These are phyloP conservation scores for Patella pellucida DNA, from an alignment of 2,888 invertebrate genomes.

Conservation along the genomic window DNA sequence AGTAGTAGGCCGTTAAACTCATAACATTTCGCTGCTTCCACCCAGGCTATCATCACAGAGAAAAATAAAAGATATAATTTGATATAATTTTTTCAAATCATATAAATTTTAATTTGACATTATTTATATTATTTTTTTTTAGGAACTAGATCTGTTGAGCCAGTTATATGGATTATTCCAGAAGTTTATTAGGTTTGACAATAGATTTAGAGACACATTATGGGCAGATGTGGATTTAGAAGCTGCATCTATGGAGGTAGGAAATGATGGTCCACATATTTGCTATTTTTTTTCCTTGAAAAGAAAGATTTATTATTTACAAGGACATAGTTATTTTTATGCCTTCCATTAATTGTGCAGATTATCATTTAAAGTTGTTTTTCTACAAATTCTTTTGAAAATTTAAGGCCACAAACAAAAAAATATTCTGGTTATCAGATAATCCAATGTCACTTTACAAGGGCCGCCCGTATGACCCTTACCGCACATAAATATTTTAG, in stretches of 20 bases:
- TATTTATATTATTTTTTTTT: constrained; percentile 22
- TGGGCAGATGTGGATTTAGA: constrained; percentile 71
- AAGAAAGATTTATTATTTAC: not conserved
- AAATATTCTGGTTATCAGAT: too few species aligned
- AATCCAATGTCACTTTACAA: too few species aligned
- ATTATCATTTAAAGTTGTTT: too few species aligned
- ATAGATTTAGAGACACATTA: constrained; percentile 66
- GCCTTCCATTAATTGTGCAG: too few species aligned
- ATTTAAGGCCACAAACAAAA: too few species aligned
- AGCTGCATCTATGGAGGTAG: constrained; percentile 64
- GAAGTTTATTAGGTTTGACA: constrained; percentile 70
- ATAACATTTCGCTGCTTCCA: too few species aligned
- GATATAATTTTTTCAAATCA: constrained; percentile 51
- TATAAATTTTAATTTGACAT: constrained; percentile 50
- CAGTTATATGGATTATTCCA: constrained; percentile 71
- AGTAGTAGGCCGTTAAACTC: too few species aligned
- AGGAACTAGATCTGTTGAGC: constrained; percentile 69
- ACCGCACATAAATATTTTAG: too few species aligned
- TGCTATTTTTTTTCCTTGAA: not conserved
- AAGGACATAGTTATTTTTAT: not conserved
- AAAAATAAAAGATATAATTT: constrained; percentile 26
- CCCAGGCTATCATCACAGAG: too few species aligned
- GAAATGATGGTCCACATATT: not conserved
- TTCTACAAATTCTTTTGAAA: too few species aligned
- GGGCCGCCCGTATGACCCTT: too few species aligned